phyloP scores from a whole-genome alignment of 1,140 invertebrate genomes.

The Caerostris extrusa region DNA sequence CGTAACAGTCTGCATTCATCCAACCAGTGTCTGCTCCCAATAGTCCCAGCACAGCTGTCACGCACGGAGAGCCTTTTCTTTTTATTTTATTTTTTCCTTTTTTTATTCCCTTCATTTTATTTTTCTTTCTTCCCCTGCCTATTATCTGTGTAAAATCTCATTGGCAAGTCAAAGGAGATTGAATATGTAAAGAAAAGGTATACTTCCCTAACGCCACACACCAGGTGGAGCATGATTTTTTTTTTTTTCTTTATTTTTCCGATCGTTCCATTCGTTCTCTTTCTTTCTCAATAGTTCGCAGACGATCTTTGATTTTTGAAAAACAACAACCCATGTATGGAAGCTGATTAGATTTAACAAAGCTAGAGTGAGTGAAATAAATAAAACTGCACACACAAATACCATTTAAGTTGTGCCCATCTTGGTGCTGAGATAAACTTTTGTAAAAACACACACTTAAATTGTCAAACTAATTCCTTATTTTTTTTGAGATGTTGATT shows the following conservation, averaged over 20 bases:
- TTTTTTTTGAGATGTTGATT: too few species aligned
- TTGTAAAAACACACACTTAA: too few species aligned
- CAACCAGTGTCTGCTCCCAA: constrained; percentile 33
- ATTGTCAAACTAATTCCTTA: too few species aligned
- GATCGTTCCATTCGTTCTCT: too few species aligned
- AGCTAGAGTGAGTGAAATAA: constrained; percentile 8
- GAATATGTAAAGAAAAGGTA: constrained; percentile 62
- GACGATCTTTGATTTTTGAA: constrained; percentile 14
- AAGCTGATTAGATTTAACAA: background rate
- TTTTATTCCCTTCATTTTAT: background rate
- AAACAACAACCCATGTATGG: background rate
- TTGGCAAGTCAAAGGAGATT: constrained; percentile 66
- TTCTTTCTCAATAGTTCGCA: background rate
- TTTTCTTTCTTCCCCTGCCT: background rate
- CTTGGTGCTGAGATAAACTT: too few species aligned
- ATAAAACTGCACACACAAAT: background rate
- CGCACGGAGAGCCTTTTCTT: constrained; percentile 8
- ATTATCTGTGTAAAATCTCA: constrained; percentile 50
- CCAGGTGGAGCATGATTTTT: constrained; percentile 44
- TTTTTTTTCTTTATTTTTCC: background rate
- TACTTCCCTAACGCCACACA: background rate
- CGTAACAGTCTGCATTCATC: background rate
- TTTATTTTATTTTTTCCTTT: background rate
- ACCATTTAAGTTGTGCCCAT: background rate
- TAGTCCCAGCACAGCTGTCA: constrained; percentile 60